Conservation (phyloP, 2,888 invertebrate genomes). For the Argyresthia goedartella region DNA sequence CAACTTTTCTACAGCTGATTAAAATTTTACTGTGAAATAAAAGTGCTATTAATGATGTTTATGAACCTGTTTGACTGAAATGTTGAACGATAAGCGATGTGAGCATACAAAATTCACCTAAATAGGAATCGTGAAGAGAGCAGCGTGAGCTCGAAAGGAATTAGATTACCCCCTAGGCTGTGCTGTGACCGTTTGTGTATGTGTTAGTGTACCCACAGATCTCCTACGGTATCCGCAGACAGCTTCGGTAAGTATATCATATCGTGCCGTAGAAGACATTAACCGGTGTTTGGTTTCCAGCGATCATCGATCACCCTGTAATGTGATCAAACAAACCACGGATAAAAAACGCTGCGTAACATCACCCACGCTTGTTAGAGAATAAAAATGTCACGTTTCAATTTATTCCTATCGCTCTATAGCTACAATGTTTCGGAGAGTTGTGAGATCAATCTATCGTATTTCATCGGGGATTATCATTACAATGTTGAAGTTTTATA, state of each 20-base stretch:
- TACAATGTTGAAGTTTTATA: no score
- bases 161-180: slow-evolving; percentile 25
- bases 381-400: no score
- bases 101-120: no score
- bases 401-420: background rate
- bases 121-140: slow-evolving; percentile 15
- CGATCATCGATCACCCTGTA: background rate
- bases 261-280: slow-evolving; percentile 20
- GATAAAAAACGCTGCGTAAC: background rate
- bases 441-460: no score
- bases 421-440: background rate
- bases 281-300: slow-evolving; percentile 5
- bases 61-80: no score
- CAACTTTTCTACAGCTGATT: no score
- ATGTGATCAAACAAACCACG: background rate
- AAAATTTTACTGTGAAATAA: no score
- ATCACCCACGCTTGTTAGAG: no score
- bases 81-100: no score
- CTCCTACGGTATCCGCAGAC: background rate
- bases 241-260: slow-evolving; percentile 25
- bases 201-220: slow-evolving; percentile 12
- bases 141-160: slow-evolving; percentile 30
- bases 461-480: no score
- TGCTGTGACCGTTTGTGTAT: slow-evolving; percentile 33
- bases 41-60: no score